Evolutionary conservation across 2,797 vertebrate species (phyloP), one percentile per base, ranked within the genome.

Genomic region (Ambastaia sidthimunki): DNA sequence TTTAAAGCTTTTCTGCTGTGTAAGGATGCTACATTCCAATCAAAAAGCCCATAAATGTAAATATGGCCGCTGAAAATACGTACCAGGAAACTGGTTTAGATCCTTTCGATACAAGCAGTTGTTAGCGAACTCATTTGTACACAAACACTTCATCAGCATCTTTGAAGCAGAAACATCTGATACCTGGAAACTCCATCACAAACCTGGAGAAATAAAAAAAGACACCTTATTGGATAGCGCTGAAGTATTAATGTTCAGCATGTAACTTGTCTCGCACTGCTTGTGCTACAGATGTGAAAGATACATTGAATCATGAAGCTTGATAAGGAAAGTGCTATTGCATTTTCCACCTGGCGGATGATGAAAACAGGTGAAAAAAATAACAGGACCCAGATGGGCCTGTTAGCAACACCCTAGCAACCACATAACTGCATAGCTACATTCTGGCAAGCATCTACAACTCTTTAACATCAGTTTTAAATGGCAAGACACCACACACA

Each of bases 71-170:
- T 28, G 71, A 73, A 73, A 73, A 72, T 59, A 41, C 0, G 9
- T 59, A 59, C 54, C 54, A 59, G 16, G 21, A 28, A 73, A 37
- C 54, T 44, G 70, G 44, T 72, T 73, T 60, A 60, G 2, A 60
- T 60, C 37, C 10, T 18, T 73, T 60, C 18, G 59, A 21, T 12
- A 47, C 16, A 60, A 60, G 37, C 37, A 60, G 19, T 28, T 28
- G 28, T 28, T 28, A 28, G 28, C 28, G 28, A 28, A 28, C 28
- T 28, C 28, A 28, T 28, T 60, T 60, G 21, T 60, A 60, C 16
- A 73, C 37, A 28, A 73, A 47, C 23, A 37, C 72, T 74, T 74
- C 60, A 74, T 63, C 59, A 50, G 44, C 72, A 74, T 63, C 55
- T 52, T 63, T 52, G 11, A 74, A 21, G 25, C 62, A 1, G 25